Conservation (phyloP, 2,113 vertebrate species). For the Hypomesus transpacificus region DNA sequence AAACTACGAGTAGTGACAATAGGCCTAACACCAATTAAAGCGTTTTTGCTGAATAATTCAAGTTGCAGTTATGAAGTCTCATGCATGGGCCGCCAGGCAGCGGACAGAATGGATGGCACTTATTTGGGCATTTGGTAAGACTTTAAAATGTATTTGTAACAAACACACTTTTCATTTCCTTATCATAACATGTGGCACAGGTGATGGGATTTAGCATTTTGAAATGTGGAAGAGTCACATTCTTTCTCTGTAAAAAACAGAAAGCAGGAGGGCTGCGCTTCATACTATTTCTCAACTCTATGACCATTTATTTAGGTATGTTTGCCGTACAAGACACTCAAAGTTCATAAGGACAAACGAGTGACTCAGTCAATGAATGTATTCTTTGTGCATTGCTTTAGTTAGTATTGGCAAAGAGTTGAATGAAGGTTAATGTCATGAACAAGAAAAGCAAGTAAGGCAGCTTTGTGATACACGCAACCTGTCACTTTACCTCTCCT, state of each 20-base stretch:
- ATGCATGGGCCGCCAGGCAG: neutral
- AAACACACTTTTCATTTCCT: no score
- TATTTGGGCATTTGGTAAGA: slow-evolving; percentile 45
- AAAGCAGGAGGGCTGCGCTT: slow-evolving; percentile 10
- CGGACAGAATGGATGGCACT: slow-evolving; percentile 7
- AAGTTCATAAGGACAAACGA: no score
- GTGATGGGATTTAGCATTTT: neutral
- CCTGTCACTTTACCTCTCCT: neutral
- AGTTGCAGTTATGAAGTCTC: slow-evolving; percentile 32
- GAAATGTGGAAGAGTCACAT: slow-evolving; percentile 57
- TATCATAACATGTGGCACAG: no score
- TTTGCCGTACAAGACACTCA: no score
- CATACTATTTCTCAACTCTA: no score
- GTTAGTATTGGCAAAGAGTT: neutral
- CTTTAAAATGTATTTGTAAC: neutral
- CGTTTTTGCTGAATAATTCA: neutral
- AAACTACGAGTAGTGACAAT: no score
- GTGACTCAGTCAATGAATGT: no score
- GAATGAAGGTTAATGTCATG: slow-evolving; percentile 14
- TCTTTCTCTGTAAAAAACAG: slow-evolving; percentile 37
- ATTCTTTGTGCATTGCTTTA: no score
- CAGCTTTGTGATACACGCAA: slow-evolving; percentile 37
- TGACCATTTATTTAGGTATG: no score
- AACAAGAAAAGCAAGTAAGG: slow-evolving; percentile 59
- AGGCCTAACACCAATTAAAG: neutral